These are phyloP conservation scores for Acomys russatus DNA, from an alignment of 2,797 vertebrate species.

Conservation along the genomic window DNA sequence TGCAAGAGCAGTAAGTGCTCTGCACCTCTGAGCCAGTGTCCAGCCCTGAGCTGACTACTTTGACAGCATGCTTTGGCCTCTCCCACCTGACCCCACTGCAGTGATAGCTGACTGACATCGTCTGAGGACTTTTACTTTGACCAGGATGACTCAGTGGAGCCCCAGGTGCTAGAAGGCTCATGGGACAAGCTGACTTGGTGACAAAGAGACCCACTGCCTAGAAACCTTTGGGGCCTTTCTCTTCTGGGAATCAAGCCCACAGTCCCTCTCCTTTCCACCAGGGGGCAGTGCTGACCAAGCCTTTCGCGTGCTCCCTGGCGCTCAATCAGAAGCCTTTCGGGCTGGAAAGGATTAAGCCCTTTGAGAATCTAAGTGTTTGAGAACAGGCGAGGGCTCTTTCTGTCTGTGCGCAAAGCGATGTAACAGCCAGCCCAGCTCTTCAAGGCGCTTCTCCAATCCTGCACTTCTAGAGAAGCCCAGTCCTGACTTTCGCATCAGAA, in stretches of 20 bases:
- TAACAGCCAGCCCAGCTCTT: background rate
- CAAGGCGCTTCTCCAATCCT: background rate
- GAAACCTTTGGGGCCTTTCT: background rate
- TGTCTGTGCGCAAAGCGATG: background rate
- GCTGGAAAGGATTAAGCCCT: background rate
- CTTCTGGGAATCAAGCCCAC: background rate
- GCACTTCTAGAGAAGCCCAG: background rate
- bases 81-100: background rate
- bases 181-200: background rate
- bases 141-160: background rate
- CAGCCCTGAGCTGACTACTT: background rate
- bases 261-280: constrained; percentile 42
- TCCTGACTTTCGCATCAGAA: background rate
- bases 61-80: background rate
- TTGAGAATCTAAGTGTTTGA: background rate
- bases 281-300: constrained; percentile 46
- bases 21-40: background rate
- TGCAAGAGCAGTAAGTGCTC: background rate
- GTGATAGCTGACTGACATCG: background rate
- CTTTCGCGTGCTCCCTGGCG: background rate
- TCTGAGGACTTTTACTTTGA: background rate
- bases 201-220: background rate
- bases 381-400: background rate
- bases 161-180: background rate
- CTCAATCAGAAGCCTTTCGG: background rate